Evolutionary conservation across 2,888 invertebrate genomes (phyloP).

Genomic region (Agrochola litura): DNA sequence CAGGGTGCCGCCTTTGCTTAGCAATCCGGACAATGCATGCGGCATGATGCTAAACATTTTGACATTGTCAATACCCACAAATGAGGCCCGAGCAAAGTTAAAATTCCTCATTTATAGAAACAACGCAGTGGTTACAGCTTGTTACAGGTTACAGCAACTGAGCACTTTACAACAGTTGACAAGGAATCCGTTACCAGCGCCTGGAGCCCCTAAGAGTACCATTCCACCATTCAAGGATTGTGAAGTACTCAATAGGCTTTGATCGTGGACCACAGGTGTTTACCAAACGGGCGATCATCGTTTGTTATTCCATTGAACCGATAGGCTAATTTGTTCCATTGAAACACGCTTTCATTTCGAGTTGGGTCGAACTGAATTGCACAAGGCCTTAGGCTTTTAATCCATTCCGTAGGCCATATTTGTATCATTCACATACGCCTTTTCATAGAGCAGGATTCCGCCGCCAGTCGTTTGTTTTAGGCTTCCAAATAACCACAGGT

Average conservation of each 20-base stretch:
- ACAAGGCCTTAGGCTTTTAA: conserved; percentile 19
- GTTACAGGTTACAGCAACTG: not conserved
- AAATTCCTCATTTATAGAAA: conserved; percentile 11
- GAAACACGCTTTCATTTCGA: conserved; percentile 12
- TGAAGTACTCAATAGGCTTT: conserved; percentile 18
- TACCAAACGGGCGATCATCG: conserved; percentile 13
- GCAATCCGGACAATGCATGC: not conserved
- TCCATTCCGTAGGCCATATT: conserved; percentile 15
- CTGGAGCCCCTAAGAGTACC: not conserved
- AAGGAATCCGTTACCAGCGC: conserved; percentile 3
- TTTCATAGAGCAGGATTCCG: not conserved
- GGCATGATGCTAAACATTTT: not conserved
- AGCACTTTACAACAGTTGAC: conserved; percentile 1
- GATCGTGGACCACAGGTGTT: conserved; percentile 3
- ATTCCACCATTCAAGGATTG: not conserved
- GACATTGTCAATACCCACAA: not conserved
- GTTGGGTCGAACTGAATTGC: conserved; percentile 10
- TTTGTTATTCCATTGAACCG: conserved; percentile 6
- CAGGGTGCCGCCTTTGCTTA: not conserved
- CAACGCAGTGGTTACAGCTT: not conserved
- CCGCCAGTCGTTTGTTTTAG: conserved; percentile 12
- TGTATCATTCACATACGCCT: conserved; percentile 5
- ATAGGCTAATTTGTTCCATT: conserved; percentile 30
- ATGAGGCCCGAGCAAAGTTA: too few relatives aligned
- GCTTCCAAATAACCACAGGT: not conserved